Evolutionary conservation across 1,140 invertebrate genomes (phyloP).

Genomic region (Saccostrea cuccullata): DNA sequence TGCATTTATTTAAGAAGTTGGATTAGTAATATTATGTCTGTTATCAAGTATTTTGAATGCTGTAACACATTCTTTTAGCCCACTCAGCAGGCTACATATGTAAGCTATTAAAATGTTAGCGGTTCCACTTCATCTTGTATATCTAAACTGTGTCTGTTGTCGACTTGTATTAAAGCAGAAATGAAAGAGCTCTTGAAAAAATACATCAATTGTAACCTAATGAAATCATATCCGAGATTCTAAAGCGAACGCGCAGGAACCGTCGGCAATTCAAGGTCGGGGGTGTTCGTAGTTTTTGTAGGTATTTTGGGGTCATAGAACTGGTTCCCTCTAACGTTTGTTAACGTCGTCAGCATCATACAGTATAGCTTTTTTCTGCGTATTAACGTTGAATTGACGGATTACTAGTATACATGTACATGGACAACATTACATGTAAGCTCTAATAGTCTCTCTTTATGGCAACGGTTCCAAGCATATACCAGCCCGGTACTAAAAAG

Average conservation of each 20-base stretch:
- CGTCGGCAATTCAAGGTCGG: conserved; percentile 17
- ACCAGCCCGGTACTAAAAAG: too few species aligned
- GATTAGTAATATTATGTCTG: background rate
- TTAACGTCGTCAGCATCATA: background rate
- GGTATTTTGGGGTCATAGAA: background rate
- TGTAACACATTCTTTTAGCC: background rate
- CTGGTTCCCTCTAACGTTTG: background rate
- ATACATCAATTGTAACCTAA: conserved; percentile 34
- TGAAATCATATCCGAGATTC: conserved; percentile 26
- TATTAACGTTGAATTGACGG: background rate
- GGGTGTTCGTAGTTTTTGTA: background rate
- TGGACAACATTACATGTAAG: too few species aligned
- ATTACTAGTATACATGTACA: too few species aligned
- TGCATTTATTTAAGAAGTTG: background rate
- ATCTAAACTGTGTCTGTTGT: conserved; percentile 16
- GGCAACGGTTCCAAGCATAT: too few species aligned
- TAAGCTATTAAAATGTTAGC: background rate
- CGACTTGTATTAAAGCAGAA: conserved; percentile 30
- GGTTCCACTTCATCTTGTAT: conserved; percentile 21
- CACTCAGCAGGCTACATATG: conserved; percentile 10
- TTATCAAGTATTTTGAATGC: background rate
- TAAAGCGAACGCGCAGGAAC: background rate
- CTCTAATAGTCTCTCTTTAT: too few species aligned
- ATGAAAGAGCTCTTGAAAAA: conserved; percentile 30
- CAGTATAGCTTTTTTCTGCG: background rate